Base-by-base conservation (phyloP, 92 coral and sea anemone species). In the Micromussa lordhowensis region DNA sequence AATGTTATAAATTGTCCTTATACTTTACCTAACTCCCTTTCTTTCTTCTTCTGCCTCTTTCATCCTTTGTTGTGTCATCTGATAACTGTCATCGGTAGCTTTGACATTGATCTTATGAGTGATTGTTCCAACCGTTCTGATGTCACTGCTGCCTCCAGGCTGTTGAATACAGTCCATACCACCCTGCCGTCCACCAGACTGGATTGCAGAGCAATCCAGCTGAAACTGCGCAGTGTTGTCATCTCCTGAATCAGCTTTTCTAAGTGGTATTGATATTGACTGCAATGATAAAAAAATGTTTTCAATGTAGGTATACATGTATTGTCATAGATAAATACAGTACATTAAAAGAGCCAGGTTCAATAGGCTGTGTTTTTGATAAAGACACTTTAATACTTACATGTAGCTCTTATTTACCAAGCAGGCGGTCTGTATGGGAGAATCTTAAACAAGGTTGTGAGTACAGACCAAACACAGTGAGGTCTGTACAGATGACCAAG, bases 71-170 rank as follows among this genome's bases (percentile, higher is more conserved):
- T 93, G 95, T 0, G 99, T 98, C 89, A 95, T 95, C 89, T 91
- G 93, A 71, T 96, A 98, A 89, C 98, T 98, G 70, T 98, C 99
- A 79, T 98, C 98, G 15, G 96, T 96, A 35, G 98, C 99, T 78
- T 78, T 90, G 48, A 98, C 92, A 36, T 94, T 98, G 34, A 96
- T 91, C 81, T 98, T 98, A 71, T 96, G 95, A 3, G 98, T 94
- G 83, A 98, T 91, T 76, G 94, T 87, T 0, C 99, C 99, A 57
- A 96, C 81, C 13, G 95, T 90, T 59, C 83, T 53, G 38, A 98
- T 81, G 68, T 93, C 80, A 6, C 68, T 88, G 51, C 91, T 89
- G 6, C 92, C 92, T 15, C 77, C 83, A 58, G 88, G 68, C 86
- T 98, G 99, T 53, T 94, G 98, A 3, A 98, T 77, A 64, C 98